phyloP scores from a whole-genome alignment of 2,888 invertebrate species.

The Chalcis sispes region DNA sequence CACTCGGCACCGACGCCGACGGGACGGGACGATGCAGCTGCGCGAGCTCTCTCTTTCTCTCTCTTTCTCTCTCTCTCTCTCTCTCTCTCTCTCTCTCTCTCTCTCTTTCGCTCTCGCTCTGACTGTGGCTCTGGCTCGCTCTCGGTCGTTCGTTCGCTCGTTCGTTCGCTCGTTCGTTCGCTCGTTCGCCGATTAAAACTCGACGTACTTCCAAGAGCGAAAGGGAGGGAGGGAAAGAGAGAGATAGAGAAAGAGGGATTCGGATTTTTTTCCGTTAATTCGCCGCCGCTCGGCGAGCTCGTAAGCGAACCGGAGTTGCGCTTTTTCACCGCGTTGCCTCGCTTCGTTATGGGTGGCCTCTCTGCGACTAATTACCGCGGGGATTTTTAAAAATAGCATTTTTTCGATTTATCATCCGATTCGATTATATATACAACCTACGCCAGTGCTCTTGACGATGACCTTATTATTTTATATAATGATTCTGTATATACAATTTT shows the following conservation, averaged over 20 bases:
- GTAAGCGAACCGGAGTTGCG: not conserved
- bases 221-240: not conserved
- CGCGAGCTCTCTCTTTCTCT: not conserved
- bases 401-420: too few species aligned
- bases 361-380: not conserved
- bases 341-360: too few species aligned
- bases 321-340: not conserved
- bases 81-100: too few species aligned
- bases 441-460: too few species aligned
- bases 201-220: too few species aligned
- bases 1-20: not conserved
- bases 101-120: too few species aligned
- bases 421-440: too few species aligned
- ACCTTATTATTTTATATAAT: too few species aligned
- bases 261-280: not conserved
- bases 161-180: too few species aligned
- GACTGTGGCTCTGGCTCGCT: not conserved
- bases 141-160: not conserved
- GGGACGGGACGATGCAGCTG: constrained; percentile 21
- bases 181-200: too few species aligned
- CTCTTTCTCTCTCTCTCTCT: not conserved
- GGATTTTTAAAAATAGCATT: too few species aligned
- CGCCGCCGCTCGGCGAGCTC: not conserved
- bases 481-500: too few species aligned
- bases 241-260: not conserved